A percentile compares a stretch with the other conserved stretches of the same genome.
phyloP scores from a whole-genome alignment of 2,888 invertebrate genomes.

The Pardosa pseudoannulata region DNA sequence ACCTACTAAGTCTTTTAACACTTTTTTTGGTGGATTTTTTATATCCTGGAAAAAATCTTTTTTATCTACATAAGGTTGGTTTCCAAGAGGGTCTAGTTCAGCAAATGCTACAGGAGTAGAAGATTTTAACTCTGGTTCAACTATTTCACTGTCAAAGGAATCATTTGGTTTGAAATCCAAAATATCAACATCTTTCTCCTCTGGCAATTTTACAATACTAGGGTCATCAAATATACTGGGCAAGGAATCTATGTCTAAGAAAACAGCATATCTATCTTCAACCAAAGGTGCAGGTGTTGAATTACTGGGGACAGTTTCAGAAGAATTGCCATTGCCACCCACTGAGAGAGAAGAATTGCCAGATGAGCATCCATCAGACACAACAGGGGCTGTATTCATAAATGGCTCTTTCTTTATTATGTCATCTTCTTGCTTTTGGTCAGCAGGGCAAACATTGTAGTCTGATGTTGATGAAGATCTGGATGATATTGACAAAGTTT shows the following conservation, averaged over 20 bases:
- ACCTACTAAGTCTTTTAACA: conserved; percentile 88
- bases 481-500: conserved; percentile 64
- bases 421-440: conserved; percentile 33
- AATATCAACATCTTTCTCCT: background rate
- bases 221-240: conserved; percentile 71
- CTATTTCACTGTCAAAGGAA: background rate
- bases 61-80: conserved; percentile 94
- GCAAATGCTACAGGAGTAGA: conserved; percentile 85
- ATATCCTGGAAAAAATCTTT: conserved; percentile 97
- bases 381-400: background rate
- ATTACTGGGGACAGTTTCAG: background rate
- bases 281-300: background rate
- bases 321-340: background rate
- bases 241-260: conserved; percentile 64
- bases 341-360: background rate
- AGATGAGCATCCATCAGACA: background rate
- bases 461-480: conserved; percentile 67
- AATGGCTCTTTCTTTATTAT: conserved; percentile 23
- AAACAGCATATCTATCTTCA: conserved; percentile 68
- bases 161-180: background rate
- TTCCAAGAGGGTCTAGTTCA: conserved; percentile 94
- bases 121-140: conserved; percentile 23
- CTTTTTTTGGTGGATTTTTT: conserved; percentile 95
- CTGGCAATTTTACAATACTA: background rate
- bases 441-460: conserved; percentile 25